Base-by-base conservation (phyloP, 1,140 invertebrate genomes). In the Drosophila sp. region DNA sequence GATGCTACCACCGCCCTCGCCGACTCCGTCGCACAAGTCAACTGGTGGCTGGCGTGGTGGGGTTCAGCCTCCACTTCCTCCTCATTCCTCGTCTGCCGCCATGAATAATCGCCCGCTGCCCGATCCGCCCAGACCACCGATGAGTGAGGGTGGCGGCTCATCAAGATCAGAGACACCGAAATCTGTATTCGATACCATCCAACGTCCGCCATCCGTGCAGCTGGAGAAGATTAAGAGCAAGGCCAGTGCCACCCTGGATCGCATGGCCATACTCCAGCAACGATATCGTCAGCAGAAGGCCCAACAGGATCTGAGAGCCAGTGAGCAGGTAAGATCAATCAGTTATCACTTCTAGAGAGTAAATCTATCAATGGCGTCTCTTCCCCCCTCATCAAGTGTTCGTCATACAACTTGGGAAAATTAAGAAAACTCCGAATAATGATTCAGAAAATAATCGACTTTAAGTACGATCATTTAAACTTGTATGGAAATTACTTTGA, bases 221-320 rank as follows among this genome's bases (percentile, higher is more conserved):
- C 81, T 92, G 55, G 91, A 92, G 86, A 92, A 87, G 76, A 92
- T 92, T 44, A 92, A 92, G 77, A 91, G 57, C 44, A 92, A 92
- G 63, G 90, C 91, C 7, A 91, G 62, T 41, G 91, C 91, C 44
- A 92, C 91, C 11, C 41, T 92, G 63, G 91, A 92, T 74, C 78
- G 87, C 54, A 92, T 92, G 91, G 75, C 93, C 29, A 91, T 92
- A 6, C 80, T 94, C 33, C 93, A 95, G 92, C 93, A 95, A 76
- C 92, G 95, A 50, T 95, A 95, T 72, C 93, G 94, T 41, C 94
- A 94, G 75, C 95, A 95, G 73, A 95, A 95, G 79, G 80, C 81
- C 1, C 75, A 86, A 7, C 79, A 76, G 30, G 85, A 90, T 91
- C 93, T 72, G 2, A 75, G 70, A 11, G 95, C 94, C 66, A 86